These are phyloP conservation scores for Hemibates koningsi DNA, from an alignment of 2,113 vertebrate species.

Conservation along the genomic window DNA sequence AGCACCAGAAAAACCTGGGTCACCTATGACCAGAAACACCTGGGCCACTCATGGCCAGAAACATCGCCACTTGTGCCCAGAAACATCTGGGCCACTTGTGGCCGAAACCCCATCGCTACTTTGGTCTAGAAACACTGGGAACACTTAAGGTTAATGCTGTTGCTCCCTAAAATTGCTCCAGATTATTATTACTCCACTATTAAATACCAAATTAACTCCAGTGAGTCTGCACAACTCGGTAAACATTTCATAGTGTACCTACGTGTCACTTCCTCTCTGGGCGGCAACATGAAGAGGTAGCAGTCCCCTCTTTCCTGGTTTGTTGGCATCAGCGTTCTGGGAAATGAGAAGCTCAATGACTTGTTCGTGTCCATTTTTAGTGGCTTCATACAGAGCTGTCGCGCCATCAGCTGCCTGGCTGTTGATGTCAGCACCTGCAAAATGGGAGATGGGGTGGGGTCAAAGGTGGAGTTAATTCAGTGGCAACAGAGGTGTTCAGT, in stretches of 20 bases:
- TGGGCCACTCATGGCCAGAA: background rate
- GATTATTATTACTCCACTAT: background rate
- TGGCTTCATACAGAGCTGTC: conserved; percentile 86
- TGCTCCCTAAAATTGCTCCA: background rate
- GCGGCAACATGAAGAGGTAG: conserved; percentile 87
- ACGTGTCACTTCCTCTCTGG: conserved; percentile 81
- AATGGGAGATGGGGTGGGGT: background rate
- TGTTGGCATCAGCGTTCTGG: conserved; percentile 86
- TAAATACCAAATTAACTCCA: background rate
- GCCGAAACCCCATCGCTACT: background rate
- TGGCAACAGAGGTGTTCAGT: background rate
- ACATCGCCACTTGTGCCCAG: background rate
- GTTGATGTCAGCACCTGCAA: conserved; percentile 84
- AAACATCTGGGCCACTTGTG: background rate
- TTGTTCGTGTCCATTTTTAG: conserved; percentile 81
- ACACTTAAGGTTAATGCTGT: background rate
- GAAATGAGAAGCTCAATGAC: conserved; percentile 82
- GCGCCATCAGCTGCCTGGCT: conserved; percentile 83
- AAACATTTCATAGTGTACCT: conserved; percentile 26
- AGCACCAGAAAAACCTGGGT: background rate
- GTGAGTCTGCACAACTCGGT: background rate
- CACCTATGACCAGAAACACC: background rate
- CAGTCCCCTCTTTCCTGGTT: conserved; percentile 79
- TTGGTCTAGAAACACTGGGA: background rate
- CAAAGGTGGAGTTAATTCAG: background rate